Conservation (phyloP, 2,888 invertebrate species). For the Scelioninae gen. 2 region DNA sequence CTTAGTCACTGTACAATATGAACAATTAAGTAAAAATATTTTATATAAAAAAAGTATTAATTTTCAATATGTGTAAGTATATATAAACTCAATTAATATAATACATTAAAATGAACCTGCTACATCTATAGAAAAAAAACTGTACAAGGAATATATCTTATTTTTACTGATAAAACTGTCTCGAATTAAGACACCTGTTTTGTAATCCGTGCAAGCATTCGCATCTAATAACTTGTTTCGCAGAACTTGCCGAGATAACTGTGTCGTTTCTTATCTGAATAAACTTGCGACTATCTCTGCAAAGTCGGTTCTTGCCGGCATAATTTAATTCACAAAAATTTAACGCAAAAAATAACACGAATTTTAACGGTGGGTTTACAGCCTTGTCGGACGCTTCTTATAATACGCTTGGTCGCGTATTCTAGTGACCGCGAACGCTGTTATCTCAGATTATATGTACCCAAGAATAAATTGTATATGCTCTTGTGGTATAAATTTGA, state of each 20-base stretch:
- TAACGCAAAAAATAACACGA: conserved; percentile 13
- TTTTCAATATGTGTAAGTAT: too few relatives aligned
- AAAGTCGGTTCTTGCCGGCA: conserved; percentile 17
- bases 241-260: conserved; percentile 20
- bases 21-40: too few relatives aligned
- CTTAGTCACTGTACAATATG: too few relatives aligned
- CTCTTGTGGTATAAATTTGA: conserved; percentile 39
- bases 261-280: conserved; percentile 26
- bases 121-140: too few relatives aligned
- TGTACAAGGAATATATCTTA: too few relatives aligned
- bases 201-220: conserved; percentile 26
- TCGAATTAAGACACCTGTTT: conserved; percentile 34
- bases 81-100: too few relatives aligned
- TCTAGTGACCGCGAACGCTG: conserved; percentile 26
- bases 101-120: too few relatives aligned
- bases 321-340: conserved; percentile 39
- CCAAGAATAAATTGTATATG: conserved; percentile 40
- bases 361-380: conserved; percentile 23
- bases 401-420: conserved; percentile 29
- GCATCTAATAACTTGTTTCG: conserved; percentile 32
- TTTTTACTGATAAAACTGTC: background rate
- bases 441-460: conserved; percentile 40
- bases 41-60: too few relatives aligned
- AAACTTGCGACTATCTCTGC: conserved; percentile 29
- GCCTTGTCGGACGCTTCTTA: conserved; percentile 12